Base-by-base conservation (phyloP, 23 tunicate genomes). In the Halocynthia aurantium region DNA sequence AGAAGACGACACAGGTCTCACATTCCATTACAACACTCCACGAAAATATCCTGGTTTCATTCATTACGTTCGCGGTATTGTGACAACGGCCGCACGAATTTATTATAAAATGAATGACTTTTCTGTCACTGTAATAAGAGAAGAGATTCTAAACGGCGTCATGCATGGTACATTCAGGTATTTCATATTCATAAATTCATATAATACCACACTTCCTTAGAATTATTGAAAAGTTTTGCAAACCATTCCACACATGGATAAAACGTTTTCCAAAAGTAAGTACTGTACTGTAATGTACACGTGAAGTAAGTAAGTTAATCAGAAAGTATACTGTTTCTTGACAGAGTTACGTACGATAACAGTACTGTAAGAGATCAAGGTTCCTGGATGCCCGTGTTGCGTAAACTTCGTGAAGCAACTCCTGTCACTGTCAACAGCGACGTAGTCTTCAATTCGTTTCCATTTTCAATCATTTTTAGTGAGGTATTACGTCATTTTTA, bases 371-470 rank as follows among this genome's bases (percentile, higher is more conserved):
- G 84, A 22, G 71, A 69, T n/a, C 77, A 81, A 58, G 84, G 71
- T 53, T 70, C 84, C 50, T 81, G 84, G 84, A 55, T 81, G 51
- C 84, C 84, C 6, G 84, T 62, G 12, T 60, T 81, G 8, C 61
- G 67, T n/a, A 81, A 81, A 71, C 84, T 81, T 7, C 84, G 84
- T 15, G 71, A 73, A 8, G 71, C 50, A 9, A 81, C 84, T 0
- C 84, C 84, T 0, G 70, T 81, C 12, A 81, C 76, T 63, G 84
- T 81, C 17, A 55, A 81, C 53, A 81, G 84, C 76, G 84, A 81
- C 67, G 71, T 81, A 40, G 70, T 81, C 10, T 81, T 81, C 56
- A 70, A 81, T 57, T 67, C 77, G 5, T 81, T 81, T 71, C 84
- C 84, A 7, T 81, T 81, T 40, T 81, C 84, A 8, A 81, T 81